A percentile compares a stretch with the other conserved stretches of the same genome.
Evolutionary conservation across 2,797 vertebrate genomes (phyloP).

Genomic region (Taeniopygia guttata): DNA sequence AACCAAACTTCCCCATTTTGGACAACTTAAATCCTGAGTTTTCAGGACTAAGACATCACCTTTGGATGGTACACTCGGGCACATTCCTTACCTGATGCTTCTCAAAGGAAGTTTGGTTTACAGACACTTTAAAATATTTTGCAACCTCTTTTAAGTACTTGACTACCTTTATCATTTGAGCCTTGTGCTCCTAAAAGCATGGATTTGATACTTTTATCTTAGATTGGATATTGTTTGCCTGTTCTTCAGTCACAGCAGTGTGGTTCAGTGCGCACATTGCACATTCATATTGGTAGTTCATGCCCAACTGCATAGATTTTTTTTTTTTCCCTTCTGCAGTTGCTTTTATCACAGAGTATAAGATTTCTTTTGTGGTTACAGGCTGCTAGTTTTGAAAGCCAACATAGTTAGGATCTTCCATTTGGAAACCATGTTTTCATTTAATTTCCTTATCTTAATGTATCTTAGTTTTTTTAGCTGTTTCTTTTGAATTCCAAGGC

Average conservation of each 20-base stretch:
- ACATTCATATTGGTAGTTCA: not conserved
- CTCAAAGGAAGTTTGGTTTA: not conserved
- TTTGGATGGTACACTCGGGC: not conserved
- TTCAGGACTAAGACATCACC: not conserved
- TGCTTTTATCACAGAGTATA: not conserved
- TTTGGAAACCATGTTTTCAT: slow-evolving; percentile 11
- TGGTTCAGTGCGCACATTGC: not conserved
- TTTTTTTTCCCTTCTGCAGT: not conserved
- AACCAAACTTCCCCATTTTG: not conserved
- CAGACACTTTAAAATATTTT: not conserved
- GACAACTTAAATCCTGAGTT: not conserved
- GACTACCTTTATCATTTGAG: not conserved
- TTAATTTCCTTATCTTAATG: slow-evolving; percentile 15
- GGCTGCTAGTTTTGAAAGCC: slow-evolving; percentile 9
- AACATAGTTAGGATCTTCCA: not conserved
- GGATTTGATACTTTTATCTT: not conserved
- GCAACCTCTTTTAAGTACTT: not conserved
- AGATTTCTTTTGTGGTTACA: slow-evolving; percentile 16
- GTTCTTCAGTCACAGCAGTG: not conserved
- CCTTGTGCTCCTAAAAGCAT: not conserved
- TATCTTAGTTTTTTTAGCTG: not conserved
- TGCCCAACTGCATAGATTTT: not conserved
- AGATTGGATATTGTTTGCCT: not conserved
- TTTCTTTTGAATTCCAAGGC: not conserved
- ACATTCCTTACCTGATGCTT: not conserved